These are phyloP conservation scores for Drosophila nr. medialis DNA, from an alignment of 2,888 invertebrate species.

Conservation along the genomic window DNA sequence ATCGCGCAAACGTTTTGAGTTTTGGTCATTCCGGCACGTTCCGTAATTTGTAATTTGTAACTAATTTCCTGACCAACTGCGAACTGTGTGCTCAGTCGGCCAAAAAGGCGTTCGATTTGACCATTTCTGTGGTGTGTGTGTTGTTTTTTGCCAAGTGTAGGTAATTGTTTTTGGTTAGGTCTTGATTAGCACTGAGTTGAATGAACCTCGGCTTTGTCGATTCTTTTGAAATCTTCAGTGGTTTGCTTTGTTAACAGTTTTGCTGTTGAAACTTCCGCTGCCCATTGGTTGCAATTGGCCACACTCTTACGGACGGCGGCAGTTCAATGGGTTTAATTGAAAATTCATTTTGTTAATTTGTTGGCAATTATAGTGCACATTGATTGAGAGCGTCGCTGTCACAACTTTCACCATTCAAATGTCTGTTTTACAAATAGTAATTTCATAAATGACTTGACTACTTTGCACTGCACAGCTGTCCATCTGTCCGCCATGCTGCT, in stretches of 20 bases:
- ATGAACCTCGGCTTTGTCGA: conserved; percentile 40
- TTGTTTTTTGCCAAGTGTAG: not conserved
- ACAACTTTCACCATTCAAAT: conserved; percentile 59
- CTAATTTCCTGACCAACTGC: conserved; percentile 46
- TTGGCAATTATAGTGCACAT: conserved; percentile 58
- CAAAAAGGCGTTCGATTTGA: conserved; percentile 13
- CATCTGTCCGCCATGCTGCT: conserved; percentile 28
- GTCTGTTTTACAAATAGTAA: conserved; percentile 25
- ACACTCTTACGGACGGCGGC: conserved; percentile 46
- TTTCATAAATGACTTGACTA: conserved; percentile 52
- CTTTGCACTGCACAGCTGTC: conserved; percentile 41
- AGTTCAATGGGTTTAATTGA: conserved; percentile 52
- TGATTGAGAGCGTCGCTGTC: conserved; percentile 49
- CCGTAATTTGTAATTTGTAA: conserved; percentile 44
- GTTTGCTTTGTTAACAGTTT: conserved; percentile 36
- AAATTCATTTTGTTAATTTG: conserved; percentile 67
- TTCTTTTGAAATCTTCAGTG: conserved; percentile 60
- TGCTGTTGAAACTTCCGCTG: conserved; percentile 56
- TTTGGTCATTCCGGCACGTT: conserved; percentile 41
- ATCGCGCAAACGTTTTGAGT: conserved; percentile 35
- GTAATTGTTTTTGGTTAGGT: conserved; percentile 55
- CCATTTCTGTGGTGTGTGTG: conserved; percentile 4
- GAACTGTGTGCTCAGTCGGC: conserved; percentile 7
- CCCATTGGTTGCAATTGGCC: conserved; percentile 46
- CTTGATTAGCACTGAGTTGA: conserved; percentile 57